Evolutionary conservation across 2,113 vertebrate species (phyloP), one percentile per base, ranked within the genome.

Genomic region (Romanogobio albipinnatus): DNA sequence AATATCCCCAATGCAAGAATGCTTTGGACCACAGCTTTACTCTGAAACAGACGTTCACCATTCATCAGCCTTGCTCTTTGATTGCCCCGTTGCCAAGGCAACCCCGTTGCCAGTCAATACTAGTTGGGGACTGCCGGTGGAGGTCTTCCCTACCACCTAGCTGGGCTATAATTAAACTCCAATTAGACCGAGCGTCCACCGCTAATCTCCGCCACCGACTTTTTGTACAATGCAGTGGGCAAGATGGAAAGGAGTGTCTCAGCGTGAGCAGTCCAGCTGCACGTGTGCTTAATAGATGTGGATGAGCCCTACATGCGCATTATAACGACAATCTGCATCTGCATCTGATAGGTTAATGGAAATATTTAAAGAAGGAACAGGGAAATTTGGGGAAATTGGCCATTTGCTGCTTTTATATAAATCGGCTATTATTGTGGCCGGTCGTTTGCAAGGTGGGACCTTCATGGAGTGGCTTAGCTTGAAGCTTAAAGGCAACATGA

Each of bases 41-140:
- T 82, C 73, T 80, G 43, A 64, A 58, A 71, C 84, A 85, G 85
- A 88, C 77, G 76, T 80, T 76, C 66, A 85, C 90, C 87, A 53
- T 86, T 89, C 87, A 88, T 73, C 56, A 43, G 82, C 64, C 76
- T 83, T 87, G 84, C 70, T 86, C 83, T 90, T 90, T 93, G 91
- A 93, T 90, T 91, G 88, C 91, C 86, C 89, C 51, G 94, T 95
- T 91, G 89, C 91, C 93, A 93, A 91, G 92, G 91, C 89, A 88
- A 95, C 93, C 86, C 89, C 61, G 66, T 87, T 45, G 66, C 76
- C 83, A 90, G 90, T 93, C 82, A 64, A 92, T 90, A 85, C 62
- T 81, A 58, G 83, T n/a, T 19, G 66, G 89, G 85, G 82, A 85
- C 84, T 86, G 90, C 88, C 17, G 2, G 61, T 90, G 84, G 87